These are phyloP conservation scores for Trachops cirrhosus DNA, from an alignment of 2,797 vertebrate species.

Conservation along the genomic window DNA sequence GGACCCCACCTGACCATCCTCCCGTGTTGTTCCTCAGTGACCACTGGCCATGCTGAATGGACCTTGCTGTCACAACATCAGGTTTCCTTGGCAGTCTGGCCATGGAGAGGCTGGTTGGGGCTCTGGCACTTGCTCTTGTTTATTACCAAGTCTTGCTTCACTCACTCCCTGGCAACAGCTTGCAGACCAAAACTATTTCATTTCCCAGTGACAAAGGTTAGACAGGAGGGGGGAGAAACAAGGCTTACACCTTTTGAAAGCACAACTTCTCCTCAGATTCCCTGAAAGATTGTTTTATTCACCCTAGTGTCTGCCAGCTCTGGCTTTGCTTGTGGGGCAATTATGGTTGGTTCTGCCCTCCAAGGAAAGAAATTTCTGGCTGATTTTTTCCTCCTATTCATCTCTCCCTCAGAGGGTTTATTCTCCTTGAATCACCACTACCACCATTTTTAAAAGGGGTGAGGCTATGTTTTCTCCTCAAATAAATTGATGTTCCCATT, in stretches of 20 bases:
- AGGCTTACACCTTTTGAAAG: background rate
- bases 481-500: background rate
- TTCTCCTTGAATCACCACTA: background rate
- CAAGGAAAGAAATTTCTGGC: background rate
- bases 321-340: background rate
- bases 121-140: constrained; percentile 68
- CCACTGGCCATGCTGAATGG: background rate
- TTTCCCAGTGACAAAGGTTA: constrained; percentile 49
- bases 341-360: background rate
- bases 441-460: background rate
- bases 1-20: background rate
- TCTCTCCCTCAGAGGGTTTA: background rate
- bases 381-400: background rate
- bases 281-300: background rate
- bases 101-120: background rate
- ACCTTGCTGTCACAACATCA: background rate
- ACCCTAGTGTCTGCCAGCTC: background rate
- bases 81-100: constrained; percentile 48
- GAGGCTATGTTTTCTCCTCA: background rate
- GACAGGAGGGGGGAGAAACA: background rate
- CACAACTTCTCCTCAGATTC: background rate
- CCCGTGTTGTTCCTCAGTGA: background rate
- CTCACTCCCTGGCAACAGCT: constrained; percentile 65
- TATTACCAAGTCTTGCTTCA: constrained; percentile 62
- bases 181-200: constrained; percentile 56